Conservation (phyloP, 1,140 invertebrate species). For the Monochamus saltuarius region DNA sequence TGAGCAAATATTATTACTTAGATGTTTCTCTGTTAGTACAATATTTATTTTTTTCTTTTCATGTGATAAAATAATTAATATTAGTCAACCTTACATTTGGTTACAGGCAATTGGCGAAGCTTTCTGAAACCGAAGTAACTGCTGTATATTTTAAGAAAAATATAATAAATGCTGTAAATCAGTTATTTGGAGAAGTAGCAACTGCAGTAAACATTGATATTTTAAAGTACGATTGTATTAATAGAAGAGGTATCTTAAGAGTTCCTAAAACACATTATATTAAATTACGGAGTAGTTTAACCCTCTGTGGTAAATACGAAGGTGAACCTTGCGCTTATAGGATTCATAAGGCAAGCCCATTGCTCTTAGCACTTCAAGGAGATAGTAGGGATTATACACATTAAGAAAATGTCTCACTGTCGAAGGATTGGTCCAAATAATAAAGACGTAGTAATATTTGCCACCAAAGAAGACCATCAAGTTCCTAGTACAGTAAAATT, state of each 20-base stretch:
- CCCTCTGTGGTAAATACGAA: conserved; percentile 58
- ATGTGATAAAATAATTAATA: conserved; percentile 11
- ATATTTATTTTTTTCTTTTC: conserved; percentile 20
- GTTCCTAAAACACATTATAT: conserved; percentile 59
- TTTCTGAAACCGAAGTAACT: conserved; percentile 49
- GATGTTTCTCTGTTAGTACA: conserved; percentile 52
- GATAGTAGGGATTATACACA: conserved; percentile 49
- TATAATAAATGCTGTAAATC: conserved; percentile 56
- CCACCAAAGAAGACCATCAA: conserved; percentile 76
- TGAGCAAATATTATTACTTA: conserved; percentile 42
- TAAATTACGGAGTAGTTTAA: conserved; percentile 59
- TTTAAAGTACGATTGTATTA: conserved; percentile 57
- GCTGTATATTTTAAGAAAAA: conserved; percentile 59
- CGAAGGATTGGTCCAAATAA: conserved; percentile 58
- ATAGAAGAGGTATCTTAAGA: conserved; percentile 57
- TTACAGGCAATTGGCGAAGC: conserved; percentile 56
- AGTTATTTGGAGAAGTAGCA: conserved; percentile 62
- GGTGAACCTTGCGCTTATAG: conserved; percentile 57
- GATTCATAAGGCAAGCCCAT: conserved; percentile 57
- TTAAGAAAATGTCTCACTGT: conserved; percentile 54
- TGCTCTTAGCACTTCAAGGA: conserved; percentile 48
- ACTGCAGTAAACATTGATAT: conserved; percentile 58
- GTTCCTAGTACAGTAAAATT: conserved; percentile 70
- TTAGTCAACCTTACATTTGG: conserved; percentile 24
- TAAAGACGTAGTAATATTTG: conserved; percentile 85